A percentile compares a stretch with the other conserved stretches of the same genome.
These are phyloP conservation scores for Macrobrachium rosenbergii DNA, from an alignment of 1,140 invertebrate genomes.

Conservation along the genomic window DNA sequence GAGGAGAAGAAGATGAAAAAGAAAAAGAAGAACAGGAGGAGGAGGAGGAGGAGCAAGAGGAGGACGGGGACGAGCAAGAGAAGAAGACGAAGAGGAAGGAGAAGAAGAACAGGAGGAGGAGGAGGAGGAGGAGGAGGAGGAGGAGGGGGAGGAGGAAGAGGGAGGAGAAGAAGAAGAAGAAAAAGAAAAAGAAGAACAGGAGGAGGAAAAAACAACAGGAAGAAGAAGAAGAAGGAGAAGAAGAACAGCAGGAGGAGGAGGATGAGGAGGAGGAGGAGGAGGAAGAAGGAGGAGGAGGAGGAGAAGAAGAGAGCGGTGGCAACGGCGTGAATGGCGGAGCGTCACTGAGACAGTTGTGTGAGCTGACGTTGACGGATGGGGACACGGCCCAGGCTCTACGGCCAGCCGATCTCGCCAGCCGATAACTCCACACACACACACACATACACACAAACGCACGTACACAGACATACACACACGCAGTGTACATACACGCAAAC, in stretches of 20 bases:
- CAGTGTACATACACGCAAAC: constrained; percentile 15
- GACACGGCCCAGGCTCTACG: constrained; percentile 52
- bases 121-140: background rate
- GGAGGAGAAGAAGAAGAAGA: background rate
- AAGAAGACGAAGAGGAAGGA: background rate
- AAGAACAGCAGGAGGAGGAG: background rate
- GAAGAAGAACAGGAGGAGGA: background rate
- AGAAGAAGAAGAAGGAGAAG: background rate
- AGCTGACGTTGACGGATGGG: constrained; percentile 50
- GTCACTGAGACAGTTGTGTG: constrained; percentile 61
- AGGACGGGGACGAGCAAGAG: background rate
- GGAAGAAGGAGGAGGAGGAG: background rate
- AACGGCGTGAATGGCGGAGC: constrained; percentile 54
- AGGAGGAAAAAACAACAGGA: background rate
- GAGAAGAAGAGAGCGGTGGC: background rate
- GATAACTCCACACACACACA: constrained; percentile 40
- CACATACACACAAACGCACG: constrained; percentile 22
- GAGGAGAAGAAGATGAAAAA: too few species aligned
- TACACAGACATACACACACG: constrained; percentile 17
- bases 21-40: too few species aligned
- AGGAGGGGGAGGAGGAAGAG: too few species aligned
- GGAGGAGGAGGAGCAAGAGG: too few species aligned
- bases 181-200: background rate
- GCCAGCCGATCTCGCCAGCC: constrained; percentile 54
- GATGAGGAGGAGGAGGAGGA: background rate